Base-by-base conservation (phyloP, 2,113 vertebrate species). In the Chiloscyllium plagiosum region DNA sequence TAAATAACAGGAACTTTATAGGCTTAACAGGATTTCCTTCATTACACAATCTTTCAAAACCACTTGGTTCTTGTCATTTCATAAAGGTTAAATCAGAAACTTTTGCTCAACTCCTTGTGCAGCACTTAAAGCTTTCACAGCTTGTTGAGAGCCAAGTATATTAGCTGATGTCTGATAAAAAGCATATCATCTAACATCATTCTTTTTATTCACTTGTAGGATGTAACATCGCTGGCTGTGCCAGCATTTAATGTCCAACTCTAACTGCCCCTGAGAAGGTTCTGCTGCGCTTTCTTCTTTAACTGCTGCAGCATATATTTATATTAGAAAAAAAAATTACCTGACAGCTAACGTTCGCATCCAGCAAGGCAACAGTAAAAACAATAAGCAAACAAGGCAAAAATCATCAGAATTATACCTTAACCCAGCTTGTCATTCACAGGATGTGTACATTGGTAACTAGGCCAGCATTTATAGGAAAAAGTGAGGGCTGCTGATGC, bases 1-100 rank as follows among this genome's bases (percentile, higher is more conserved):
- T 92, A 92, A 92, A 92, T 92, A 92, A 61, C 89, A 92, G 33
- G 61, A 92, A 65, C 89, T 65, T 92, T 92, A 92, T 61, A 61
- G n/a, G 89, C 89, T 92, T 92, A 92, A 37, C 89, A 24, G 89
- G 26, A 66, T 92, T 92, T 65, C 20, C 17, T 92, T 92, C 61
- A 66, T 66, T 92, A 92, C n/a, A 65, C 56, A 92, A 33, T 92
- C 56, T 66, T 65, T 66, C 89, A 65, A 65, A 65, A 37, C 89
- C 89, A 66, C 61, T 65, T 33, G 61, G 61, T 56, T 66, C 89
- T 65, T 92, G 56, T n/a, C 89, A 92, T 92, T 92, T 66, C 56
- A 17, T 92, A 92, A 92, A 92, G 89, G 89, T 92, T 92, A 92
- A 92, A 92, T 65, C 4, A 6, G 89, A 66, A 92, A n/a, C 56